These are phyloP conservation scores for Zaprionus davidi DNA, from an alignment of 1,140 invertebrate genomes.

Conservation along the genomic window DNA sequence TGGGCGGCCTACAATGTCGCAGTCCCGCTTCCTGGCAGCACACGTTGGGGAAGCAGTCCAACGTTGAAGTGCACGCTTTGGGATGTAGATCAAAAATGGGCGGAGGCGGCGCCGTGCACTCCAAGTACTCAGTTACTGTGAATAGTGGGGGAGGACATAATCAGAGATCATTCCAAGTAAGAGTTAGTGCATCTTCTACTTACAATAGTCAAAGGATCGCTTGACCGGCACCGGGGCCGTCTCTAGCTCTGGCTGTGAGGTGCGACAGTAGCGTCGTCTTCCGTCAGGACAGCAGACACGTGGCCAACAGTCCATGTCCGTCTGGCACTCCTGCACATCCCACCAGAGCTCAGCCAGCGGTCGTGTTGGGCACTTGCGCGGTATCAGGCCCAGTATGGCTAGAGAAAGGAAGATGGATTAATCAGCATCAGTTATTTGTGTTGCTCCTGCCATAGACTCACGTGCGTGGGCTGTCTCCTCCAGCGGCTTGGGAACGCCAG, in stretches of 20 bases:
- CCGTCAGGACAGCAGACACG: conserved; percentile 89
- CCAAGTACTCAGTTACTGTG: conserved; percentile 87
- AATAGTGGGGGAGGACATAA: conserved; percentile 23
- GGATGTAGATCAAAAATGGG: conserved; percentile 88
- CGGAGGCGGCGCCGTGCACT: conserved; percentile 89
- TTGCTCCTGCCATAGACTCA: conserved; percentile 71
- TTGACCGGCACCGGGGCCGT: conserved; percentile 86
- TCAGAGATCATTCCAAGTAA: background rate
- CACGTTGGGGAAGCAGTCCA: conserved; percentile 90
- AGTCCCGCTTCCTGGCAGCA: conserved; percentile 90
- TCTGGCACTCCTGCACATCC: conserved; percentile 87
- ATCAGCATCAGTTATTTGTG: background rate
- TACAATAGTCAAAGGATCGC: conserved; percentile 85
- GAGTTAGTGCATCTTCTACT: conserved; percentile 29
- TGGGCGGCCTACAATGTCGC: conserved; percentile 89
- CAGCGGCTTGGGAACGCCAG: conserved; percentile 86
- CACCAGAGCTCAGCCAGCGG: conserved; percentile 88
- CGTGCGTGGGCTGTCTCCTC: conserved; percentile 86
- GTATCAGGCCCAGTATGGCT: conserved; percentile 88
- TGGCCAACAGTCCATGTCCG: conserved; percentile 89
- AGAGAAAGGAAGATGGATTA: conserved; percentile 27
- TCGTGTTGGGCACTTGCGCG: conserved; percentile 87
- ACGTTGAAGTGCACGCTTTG: conserved; percentile 87
- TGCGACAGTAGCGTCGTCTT: conserved; percentile 87
- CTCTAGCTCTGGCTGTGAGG: conserved; percentile 87